These are phyloP conservation scores for Netelia fuscicornis DNA, from an alignment of 2,888 invertebrate genomes.

Conservation along the genomic window DNA sequence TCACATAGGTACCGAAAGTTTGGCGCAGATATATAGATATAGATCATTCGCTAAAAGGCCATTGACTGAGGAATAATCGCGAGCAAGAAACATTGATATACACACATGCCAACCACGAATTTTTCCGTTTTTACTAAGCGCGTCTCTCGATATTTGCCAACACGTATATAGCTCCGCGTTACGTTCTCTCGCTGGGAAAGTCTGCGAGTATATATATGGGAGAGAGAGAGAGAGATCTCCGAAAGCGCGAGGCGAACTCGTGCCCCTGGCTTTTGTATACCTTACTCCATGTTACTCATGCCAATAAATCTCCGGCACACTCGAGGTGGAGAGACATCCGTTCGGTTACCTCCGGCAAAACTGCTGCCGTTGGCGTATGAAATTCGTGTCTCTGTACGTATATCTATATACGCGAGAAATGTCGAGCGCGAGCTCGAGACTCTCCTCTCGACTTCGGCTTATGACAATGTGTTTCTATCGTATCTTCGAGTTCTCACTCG, in stretches of 20 bases:
- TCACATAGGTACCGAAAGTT: conserved; percentile 55
- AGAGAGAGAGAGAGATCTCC: conserved; percentile 28
- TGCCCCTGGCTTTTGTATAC: conserved; percentile 64
- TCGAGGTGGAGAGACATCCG: conserved; percentile 78
- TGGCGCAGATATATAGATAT: conserved; percentile 23
- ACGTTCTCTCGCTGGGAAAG: conserved; percentile 79
- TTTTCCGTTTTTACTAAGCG: not conserved
- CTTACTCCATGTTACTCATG: conserved; percentile 40
- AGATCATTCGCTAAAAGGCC: not conserved
- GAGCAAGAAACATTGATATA: not conserved
- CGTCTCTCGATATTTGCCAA: conserved; percentile 24
- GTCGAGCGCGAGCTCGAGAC: conserved; percentile 12
- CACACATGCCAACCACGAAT: not conserved
- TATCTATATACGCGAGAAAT: not conserved
- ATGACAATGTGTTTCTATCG: conserved; percentile 66
- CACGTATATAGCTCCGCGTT: conserved; percentile 62
- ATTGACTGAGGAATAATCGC: conserved; percentile 14
- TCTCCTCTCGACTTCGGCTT: conserved; percentile 50
- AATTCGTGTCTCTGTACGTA: not conserved
- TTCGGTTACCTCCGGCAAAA: conserved; percentile 61
- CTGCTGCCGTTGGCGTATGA: conserved; percentile 47
- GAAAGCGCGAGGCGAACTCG: conserved; percentile 67
- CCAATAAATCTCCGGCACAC: conserved; percentile 83
- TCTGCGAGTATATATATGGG: conserved; percentile 51
- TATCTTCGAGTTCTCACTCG: conserved; percentile 35